These are phyloP conservation scores for Genyomyrus donnyi DNA, from an alignment of 2,113 vertebrate genomes.

Conservation along the genomic window DNA sequence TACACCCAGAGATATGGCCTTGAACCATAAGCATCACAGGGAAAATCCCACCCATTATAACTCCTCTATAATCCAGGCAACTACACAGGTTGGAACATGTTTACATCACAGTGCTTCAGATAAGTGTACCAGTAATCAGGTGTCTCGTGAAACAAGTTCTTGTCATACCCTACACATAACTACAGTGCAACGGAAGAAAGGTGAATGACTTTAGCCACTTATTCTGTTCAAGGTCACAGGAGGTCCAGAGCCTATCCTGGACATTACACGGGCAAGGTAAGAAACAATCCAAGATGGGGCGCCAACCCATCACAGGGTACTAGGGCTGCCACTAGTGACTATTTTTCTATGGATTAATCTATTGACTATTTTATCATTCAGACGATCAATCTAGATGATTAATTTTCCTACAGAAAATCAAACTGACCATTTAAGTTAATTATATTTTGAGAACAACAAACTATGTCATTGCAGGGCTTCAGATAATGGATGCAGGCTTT, in stretches of 20 bases:
- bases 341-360: neutral
- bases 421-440: neutral
- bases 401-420: too few species aligned
- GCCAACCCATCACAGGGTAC: too few species aligned
- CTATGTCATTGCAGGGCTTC: neutral
- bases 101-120: neutral
- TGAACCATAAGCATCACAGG: neutral
- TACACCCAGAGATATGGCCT: neutral
- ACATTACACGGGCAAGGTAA: too few species aligned
- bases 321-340: too few species aligned
- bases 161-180: neutral
- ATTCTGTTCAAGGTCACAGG: too few species aligned
- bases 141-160: neutral
- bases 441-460: neutral
- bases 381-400: neutral
- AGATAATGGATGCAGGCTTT: neutral
- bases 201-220: too few species aligned
- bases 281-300: too few species aligned
- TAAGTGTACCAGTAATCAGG: neutral
- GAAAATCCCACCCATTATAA: neutral
- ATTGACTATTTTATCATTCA: neutral
- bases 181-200: neutral
- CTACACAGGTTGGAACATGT: neutral
- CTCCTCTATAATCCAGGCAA: neutral
- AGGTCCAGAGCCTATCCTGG: too few species aligned